Base-by-base conservation (phyloP, 1,140 invertebrate genomes). In the Hycleus cichorii region DNA sequence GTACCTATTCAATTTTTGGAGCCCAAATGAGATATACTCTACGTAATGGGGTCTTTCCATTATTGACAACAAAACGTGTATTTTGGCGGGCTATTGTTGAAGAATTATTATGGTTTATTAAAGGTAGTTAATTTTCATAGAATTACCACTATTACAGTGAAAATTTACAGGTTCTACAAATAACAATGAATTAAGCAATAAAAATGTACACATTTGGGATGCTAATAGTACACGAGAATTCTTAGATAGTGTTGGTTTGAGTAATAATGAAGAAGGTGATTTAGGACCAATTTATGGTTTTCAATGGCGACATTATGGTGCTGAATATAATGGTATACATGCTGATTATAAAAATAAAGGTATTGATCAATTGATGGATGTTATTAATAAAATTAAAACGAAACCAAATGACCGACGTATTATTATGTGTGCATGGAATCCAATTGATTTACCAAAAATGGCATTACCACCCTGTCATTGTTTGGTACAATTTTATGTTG, bases 241-340 rank as follows among this genome's bases (percentile, higher is more conserved):
- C 76, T 77, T 99, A 8, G 92, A 98, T 74, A 86, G 83, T n/a
- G 75, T 86, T 44, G 95, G 95, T 18, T 88, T 98, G 57, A 82
- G 69, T 2, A 83, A 97, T 43, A 78, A 95, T 56, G 87, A 93
- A 73, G 95, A 94, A 80, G 95, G 88, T 81, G 97, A 99, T 78
- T 78, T 99, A 26, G 97, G 97, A 1, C 97, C 97, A 5, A 84
- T 99, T 24, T 99, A 99, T 81, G 97, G 97, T 0, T 99, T 99
- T 71, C 97, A 99, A 73, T 99, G 97, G 97, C 80, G 97, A 54
- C 95, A 99, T 76, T 98, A 88, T 81, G 97, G 97, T 39, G 95
- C 96, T 3, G 76, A 93, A 66, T 99, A 99, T 74, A 76, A 80
- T 42, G 83, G 89, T 64, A 91, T 91, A 80, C 77, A 90, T 62